A percentile compares a stretch with the other conserved stretches of the same genome.
These are phyloP conservation scores for Acronicta alni DNA, from an alignment of 2,888 invertebrate species.

Conservation along the genomic window DNA sequence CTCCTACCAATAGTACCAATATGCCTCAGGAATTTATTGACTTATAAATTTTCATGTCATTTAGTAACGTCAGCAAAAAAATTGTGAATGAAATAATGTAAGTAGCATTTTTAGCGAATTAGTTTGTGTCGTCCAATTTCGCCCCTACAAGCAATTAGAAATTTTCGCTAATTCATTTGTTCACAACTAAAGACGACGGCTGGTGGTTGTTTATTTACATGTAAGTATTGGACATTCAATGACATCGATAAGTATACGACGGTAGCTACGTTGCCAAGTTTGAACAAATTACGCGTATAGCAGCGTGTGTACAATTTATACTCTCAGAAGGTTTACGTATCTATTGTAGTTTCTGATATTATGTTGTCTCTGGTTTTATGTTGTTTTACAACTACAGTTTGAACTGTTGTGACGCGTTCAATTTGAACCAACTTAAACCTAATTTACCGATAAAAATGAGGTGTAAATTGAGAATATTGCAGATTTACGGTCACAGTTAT, in stretches of 20 bases:
- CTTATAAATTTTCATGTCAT: constrained; percentile 56
- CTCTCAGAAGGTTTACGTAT: constrained; percentile 14
- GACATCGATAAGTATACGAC: constrained; percentile 45
- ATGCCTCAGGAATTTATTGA: constrained; percentile 66
- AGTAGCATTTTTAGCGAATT: neutral
- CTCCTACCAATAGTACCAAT: constrained; percentile 65
- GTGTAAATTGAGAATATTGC: neutral
- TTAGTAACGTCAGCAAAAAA: constrained; percentile 27
- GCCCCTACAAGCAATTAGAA: neutral
- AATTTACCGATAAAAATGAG: neutral
- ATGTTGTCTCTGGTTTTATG: constrained; percentile 9
- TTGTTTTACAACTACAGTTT: too few relatives aligned
- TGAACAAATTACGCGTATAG: constrained; percentile 34
- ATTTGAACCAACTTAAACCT: neutral
- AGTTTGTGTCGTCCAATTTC: neutral
- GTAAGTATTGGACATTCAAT: constrained; percentile 36
- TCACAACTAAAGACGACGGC: neutral
- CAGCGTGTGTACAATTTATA: constrained; percentile 41
- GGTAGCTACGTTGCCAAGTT: constrained; percentile 53
- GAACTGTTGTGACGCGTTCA: neutral
- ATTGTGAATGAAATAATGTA: constrained; percentile 6
- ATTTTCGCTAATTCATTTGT: neutral
- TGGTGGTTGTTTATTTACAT: constrained; percentile 54
- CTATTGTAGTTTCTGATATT: constrained; percentile 10
- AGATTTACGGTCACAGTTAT: neutral